Percentiles rank a stretch among this genome's conserved stretches.
phyloP scores from a whole-genome alignment of 1,140 invertebrate genomes.

The Zaprionus africanus region DNA sequence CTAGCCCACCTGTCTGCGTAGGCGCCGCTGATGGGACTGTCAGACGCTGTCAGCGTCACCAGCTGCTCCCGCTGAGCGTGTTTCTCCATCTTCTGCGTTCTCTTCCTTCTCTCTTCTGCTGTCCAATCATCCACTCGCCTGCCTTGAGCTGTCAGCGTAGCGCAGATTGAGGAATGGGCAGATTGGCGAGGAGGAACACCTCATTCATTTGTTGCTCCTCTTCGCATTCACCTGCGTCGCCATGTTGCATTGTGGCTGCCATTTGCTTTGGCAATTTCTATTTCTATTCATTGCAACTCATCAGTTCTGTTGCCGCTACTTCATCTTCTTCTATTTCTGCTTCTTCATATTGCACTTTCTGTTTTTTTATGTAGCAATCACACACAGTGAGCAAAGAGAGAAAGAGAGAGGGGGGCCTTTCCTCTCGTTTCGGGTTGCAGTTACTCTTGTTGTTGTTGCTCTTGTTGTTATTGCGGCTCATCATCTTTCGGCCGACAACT shows the following conservation, averaged over 20 bases:
- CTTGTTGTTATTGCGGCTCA: slow-evolving; percentile 44
- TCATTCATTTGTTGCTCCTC: slow-evolving; percentile 38
- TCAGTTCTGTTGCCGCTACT: slow-evolving; percentile 55
- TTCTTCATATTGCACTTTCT: slow-evolving; percentile 55
- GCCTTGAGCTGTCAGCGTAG: slow-evolving; percentile 39
- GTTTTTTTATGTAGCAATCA: slow-evolving; percentile 19
- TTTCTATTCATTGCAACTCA: slow-evolving; percentile 83
- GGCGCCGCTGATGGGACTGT: slow-evolving; percentile 28
- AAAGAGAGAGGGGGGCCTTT: not conserved
- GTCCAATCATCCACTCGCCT: slow-evolving; percentile 18
- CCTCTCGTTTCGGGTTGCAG: slow-evolving; percentile 19
- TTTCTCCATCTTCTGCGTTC: not conserved
- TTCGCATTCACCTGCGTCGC: slow-evolving; percentile 15
- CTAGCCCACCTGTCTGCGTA: not conserved
- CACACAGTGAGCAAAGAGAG: not conserved
- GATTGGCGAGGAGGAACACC: not conserved
- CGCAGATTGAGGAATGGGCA: not conserved
- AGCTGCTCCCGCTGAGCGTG: slow-evolving; percentile 18
- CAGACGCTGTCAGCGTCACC: slow-evolving; percentile 28
- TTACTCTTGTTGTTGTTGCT: slow-evolving; percentile 12
- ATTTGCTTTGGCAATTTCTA: slow-evolving; percentile 82
- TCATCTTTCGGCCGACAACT: slow-evolving; percentile 38
- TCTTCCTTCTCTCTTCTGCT: not conserved
- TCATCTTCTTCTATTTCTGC: slow-evolving; percentile 28
- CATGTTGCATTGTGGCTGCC: slow-evolving; percentile 47